Evolutionary conservation across 2,888 invertebrate genomes (phyloP).

Genomic region (Dicroscelio sp.): DNA sequence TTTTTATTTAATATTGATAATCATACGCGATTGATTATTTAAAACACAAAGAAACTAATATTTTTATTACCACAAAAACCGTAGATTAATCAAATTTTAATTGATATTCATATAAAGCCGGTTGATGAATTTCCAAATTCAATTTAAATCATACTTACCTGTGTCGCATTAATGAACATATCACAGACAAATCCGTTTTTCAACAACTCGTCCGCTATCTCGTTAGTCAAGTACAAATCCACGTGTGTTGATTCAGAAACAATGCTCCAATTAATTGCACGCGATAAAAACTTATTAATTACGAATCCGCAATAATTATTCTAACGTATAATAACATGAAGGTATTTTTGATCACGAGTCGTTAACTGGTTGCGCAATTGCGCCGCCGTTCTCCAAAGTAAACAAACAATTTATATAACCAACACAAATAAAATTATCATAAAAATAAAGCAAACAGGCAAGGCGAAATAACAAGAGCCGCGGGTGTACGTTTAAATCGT

Average conservation of each 20-base stretch:
- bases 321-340: background rate
- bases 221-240: background rate
- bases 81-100: too few relatives aligned
- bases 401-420: constrained; percentile 30
- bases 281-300: background rate
- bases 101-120: too few relatives aligned
- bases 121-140: too few relatives aligned
- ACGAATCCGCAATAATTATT: background rate
- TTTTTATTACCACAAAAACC: too few relatives aligned
- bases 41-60: too few relatives aligned
- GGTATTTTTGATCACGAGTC: background rate
- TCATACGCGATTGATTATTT: too few relatives aligned
- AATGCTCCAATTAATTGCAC: background rate
- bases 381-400: background rate
- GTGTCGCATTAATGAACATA: too few relatives aligned
- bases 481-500: constrained; percentile 68
- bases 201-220: background rate
- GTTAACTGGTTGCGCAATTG: background rate
- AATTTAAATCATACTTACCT: too few relatives aligned
- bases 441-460: background rate
- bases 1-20: too few relatives aligned
- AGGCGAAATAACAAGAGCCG: constrained; percentile 19
- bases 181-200: background rate
- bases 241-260: constrained; percentile 1
- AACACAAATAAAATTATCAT: background rate